Evolutionary conservation across 2,113 vertebrate genomes (phyloP), one percentile per base, ranked within the genome.

Genomic region (Pterophyllum scalare): DNA sequence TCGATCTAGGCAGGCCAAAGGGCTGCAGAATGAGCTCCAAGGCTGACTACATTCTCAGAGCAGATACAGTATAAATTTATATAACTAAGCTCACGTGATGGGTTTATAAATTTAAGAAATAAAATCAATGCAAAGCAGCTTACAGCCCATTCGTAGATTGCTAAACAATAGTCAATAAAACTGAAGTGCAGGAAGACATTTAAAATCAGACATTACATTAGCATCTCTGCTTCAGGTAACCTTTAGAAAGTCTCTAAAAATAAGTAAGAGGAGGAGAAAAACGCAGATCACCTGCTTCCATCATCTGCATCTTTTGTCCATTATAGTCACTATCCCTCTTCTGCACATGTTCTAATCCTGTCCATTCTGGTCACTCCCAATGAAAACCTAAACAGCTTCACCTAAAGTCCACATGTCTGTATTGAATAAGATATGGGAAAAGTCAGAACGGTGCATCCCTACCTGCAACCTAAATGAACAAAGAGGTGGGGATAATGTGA

Each of bases 101-200:
- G 20, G 11, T n/a, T 59, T 54, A 54, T 33, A 20, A 6, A 59
- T 58, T 74, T 62, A 64, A 22, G 10, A 81, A 81, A 11, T 40
- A 12, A 40, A 40, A 12, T 1, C 38, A 40, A 4, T 12, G 11
- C 11, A 4, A 40, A 12, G 28, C 46, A 52, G 70, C 49, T 52
- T 52, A 6, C 43, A 74, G 61, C 20, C 10, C 15, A 13, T 59
- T 60, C 12, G 20, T 11, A 72, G 28, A 61, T 19, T 10, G 2
- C 43, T 82, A 76, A n/a, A 59, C 56, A 62, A 46, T 15, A 85
- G 40, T 76, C 75, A 35, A 79, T 43, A 72, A 58, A 83, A 67
- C 20, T 61, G 4, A 70, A 80, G 9, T 35, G 38, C 6, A 13
- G 60, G 31, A 61, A 60, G 43, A 35, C 61, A 77, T 77, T 80